Percentiles rank a stretch among this genome's conserved stretches.
Conservation (phyloP, 2,888 invertebrate genomes). For the Tenodera sinensis region DNA sequence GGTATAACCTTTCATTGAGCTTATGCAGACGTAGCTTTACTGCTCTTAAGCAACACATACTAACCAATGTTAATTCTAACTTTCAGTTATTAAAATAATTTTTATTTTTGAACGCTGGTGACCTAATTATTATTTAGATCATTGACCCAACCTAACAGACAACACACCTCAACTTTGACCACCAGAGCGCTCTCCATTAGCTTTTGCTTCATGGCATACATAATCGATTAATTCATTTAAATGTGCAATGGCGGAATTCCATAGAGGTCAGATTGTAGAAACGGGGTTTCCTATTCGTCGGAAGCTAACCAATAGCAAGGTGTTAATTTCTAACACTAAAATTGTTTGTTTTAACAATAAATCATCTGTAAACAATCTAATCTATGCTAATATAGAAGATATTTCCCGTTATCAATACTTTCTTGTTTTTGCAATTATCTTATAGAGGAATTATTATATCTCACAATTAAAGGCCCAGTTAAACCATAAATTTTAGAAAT, state of each 20-base stretch:
- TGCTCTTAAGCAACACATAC: neutral
- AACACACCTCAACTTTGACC: neutral
- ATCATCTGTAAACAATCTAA: no score
- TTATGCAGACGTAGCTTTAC: neutral
- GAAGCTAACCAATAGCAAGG: neutral
- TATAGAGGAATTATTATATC: no score
- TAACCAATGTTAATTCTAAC: neutral
- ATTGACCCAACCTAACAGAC: slow-evolving; percentile 15
- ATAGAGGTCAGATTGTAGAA: no score
- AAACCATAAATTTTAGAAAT: no score
- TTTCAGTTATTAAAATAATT: neutral
- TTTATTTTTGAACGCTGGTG: neutral
- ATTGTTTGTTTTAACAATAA: no score
- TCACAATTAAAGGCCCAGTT: no score
- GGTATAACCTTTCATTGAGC: neutral
- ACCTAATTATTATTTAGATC: slow-evolving; percentile 1
- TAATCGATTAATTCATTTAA: neutral
- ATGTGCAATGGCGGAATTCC: neutral
- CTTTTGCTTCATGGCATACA: neutral
- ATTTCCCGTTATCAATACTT: no score
- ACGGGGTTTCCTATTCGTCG: neutral
- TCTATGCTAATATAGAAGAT: no score
- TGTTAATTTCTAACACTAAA: neutral
- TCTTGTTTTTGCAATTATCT: no score
- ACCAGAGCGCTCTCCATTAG: neutral